phyloP scores from a whole-genome alignment of 2,797 vertebrate species.

The Percopsis omiscomaycus region DNA sequence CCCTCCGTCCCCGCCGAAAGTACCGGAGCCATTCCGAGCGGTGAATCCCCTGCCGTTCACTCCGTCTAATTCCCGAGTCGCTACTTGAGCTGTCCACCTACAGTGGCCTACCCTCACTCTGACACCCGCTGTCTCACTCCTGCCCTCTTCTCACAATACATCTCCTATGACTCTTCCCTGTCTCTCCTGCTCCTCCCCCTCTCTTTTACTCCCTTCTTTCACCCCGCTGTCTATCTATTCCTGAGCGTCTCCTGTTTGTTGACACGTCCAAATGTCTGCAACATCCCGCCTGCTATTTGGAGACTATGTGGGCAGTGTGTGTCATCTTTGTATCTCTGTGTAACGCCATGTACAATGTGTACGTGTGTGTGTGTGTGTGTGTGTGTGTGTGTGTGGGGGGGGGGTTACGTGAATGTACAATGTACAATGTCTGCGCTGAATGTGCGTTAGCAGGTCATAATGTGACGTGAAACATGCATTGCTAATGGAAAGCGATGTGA shows the following conservation, averaged over 20 bases:
- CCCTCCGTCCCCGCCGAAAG: constrained; percentile 26
- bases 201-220: constrained; percentile 6
- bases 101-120: constrained; percentile 16
- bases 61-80: constrained; percentile 68
- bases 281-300: constrained; percentile 76
- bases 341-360: neutral
- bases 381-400: neutral
- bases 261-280: constrained; percentile 69
- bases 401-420: neutral
- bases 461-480: constrained; percentile 12
- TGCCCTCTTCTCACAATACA: constrained; percentile 1
- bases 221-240: constrained; percentile 33
- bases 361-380: constrained; percentile 6
- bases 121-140: constrained; percentile 9
- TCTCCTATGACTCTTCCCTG: neutral
- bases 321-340: constrained; percentile 1
- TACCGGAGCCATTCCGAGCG: constrained; percentile 52
- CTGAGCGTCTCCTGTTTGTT: constrained; percentile 68
- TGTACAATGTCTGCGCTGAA: neutral
- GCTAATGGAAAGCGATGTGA: constrained; percentile 2
- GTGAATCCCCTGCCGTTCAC: constrained; percentile 62
- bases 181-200: neutral
- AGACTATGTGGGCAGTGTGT: constrained; percentile 70
- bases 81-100: constrained; percentile 73
- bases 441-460: neutral